Percentiles rank a stretch among this genome's conserved stretches.
Evolutionary conservation across 1,140 invertebrate genomes (phyloP).

Genomic region (Bombus superbus): DNA sequence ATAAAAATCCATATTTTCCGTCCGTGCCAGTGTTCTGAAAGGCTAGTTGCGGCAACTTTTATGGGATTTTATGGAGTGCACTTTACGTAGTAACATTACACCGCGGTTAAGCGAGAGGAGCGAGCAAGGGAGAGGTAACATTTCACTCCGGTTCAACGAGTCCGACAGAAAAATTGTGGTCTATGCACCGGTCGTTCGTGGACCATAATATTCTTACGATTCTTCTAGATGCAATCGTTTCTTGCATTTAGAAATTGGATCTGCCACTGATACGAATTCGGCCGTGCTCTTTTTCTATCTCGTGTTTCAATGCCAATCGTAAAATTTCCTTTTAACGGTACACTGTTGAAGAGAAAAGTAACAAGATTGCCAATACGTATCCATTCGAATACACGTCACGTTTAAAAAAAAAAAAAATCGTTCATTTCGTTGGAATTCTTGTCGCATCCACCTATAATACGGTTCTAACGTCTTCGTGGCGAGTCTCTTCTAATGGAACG

Average conservation of each 20-base stretch:
- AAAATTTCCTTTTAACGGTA: neutral
- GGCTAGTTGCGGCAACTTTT: constrained; percentile 52
- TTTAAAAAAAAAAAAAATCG: neutral
- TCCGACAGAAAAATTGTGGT: constrained; percentile 67
- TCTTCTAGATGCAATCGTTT: constrained; percentile 50
- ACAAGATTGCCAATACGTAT: neutral
- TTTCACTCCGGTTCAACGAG: constrained; percentile 68
- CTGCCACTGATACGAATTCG: constrained; percentile 29
- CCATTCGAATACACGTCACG: neutral
- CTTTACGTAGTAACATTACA: constrained; percentile 60
- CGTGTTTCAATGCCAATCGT: neutral
- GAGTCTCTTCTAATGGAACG: neutral
- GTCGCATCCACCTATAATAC: neutral
- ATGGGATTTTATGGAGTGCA: constrained; percentile 49
- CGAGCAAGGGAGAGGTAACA: constrained; percentile 55
- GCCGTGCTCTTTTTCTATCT: constrained; percentile 13
- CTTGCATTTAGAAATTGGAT: constrained; percentile 49
- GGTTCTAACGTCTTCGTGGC: neutral
- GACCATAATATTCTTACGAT: constrained; percentile 58
- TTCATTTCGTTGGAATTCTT: neutral
- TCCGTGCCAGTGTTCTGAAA: constrained; percentile 19
- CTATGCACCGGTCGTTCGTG: constrained; percentile 47
- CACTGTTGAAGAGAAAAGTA: neutral
- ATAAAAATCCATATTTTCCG: constrained; percentile 37
- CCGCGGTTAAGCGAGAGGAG: constrained; percentile 55